Conservation (phyloP, 2,797 vertebrate genomes). For the Malurus leucopterus region DNA sequence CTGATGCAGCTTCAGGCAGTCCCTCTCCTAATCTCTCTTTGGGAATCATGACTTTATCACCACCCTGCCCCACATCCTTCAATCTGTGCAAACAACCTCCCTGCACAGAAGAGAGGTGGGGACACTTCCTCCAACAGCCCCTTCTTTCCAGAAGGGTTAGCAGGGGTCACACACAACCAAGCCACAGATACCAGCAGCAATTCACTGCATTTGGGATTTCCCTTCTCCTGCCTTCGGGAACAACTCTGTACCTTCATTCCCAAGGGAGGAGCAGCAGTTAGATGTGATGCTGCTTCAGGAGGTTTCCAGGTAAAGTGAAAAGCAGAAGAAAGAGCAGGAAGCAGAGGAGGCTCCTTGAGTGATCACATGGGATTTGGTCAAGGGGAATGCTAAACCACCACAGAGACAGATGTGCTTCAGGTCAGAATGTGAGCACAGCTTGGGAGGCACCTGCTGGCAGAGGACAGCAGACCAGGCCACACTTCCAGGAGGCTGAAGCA, state of each 20-base stretch:
- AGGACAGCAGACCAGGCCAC: background rate
- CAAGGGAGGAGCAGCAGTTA: background rate
- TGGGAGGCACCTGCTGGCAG: background rate
- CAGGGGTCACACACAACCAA: fast-evolving
- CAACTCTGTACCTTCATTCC: background rate
- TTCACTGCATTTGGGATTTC: background rate
- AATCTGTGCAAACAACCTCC: background rate
- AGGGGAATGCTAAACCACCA: background rate
- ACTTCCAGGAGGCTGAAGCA: background rate
- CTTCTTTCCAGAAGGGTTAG: background rate
- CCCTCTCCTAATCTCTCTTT: background rate
- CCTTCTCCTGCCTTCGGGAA: background rate
- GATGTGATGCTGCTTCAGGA: background rate
- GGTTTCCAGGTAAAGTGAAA: background rate
- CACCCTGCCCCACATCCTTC: background rate
- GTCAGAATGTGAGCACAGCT: background rate
- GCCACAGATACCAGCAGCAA: background rate
- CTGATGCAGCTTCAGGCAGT: background rate
- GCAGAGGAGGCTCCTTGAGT: background rate
- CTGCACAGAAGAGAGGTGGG: background rate
- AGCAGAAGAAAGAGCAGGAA: background rate
- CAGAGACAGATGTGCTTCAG: background rate
- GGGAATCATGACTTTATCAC: background rate
- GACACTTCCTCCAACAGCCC: background rate
- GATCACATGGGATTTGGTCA: background rate